These are phyloP conservation scores for Drosophila borealis DNA, from an alignment of 2,888 invertebrate species.

Conservation along the genomic window DNA sequence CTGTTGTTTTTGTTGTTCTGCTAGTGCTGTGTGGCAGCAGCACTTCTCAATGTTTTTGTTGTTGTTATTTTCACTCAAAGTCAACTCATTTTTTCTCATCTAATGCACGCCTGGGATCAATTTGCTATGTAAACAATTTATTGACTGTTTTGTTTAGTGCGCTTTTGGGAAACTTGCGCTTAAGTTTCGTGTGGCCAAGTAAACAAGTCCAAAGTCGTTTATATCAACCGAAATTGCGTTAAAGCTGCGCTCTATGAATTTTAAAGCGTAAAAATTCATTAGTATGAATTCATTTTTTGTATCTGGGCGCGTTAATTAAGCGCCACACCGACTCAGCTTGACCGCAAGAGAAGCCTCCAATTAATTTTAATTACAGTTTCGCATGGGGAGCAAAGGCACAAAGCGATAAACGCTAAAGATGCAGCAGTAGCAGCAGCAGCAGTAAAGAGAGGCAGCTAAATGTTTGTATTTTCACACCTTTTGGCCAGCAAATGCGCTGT, in stretches of 20 bases:
- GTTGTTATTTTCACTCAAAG: conserved; percentile 69
- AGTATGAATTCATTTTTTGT: conserved; percentile 28
- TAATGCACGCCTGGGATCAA: conserved; percentile 78
- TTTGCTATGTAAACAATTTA: conserved; percentile 81
- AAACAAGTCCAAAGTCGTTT: conserved; percentile 31
- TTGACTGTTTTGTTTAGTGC: conserved; percentile 79
- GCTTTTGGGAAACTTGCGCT: conserved; percentile 72
- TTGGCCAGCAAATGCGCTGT: conserved; percentile 76
- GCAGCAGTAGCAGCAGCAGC: conserved; percentile 46
- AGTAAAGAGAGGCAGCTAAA: conserved; percentile 48
- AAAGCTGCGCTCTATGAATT: conserved; percentile 48
- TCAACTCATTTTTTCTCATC: conserved; percentile 80
- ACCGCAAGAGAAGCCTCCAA: conserved; percentile 72
- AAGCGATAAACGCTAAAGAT: conserved; percentile 61
- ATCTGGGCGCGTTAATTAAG: conserved; percentile 66
- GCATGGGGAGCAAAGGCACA: conserved; percentile 39
- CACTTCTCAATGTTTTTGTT: conserved; percentile 26
- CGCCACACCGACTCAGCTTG: conserved; percentile 48
- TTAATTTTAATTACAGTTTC: conserved; percentile 78
- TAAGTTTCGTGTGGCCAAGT: conserved; percentile 47
- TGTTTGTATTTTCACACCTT: conserved; percentile 79
- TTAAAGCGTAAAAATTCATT: conserved; percentile 65
- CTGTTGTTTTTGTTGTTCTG: conserved; percentile 12
- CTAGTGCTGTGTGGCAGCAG: conserved; percentile 15
- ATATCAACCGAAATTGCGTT: conserved; percentile 20